Base-by-base conservation (phyloP, 2,113 vertebrate species). In the Anser brachyrhynchus region DNA sequence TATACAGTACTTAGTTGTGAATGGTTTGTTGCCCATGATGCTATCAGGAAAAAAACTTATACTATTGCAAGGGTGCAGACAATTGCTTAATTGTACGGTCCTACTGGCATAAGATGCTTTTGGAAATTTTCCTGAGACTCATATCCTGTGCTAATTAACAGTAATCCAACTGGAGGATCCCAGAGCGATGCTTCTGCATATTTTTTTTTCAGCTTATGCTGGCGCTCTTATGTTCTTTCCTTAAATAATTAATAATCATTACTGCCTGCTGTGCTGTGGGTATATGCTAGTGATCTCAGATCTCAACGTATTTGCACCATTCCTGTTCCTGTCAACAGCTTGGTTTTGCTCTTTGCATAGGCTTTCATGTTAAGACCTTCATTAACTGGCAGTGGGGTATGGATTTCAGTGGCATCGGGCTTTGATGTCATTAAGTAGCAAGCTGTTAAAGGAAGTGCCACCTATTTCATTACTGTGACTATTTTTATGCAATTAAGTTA, bases 211-310 rank as follows among this genome's bases (percentile, higher is more conserved):
- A 85, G 93, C 87, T 95, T 90, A 74, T 82, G 87, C 91, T 84
- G 88, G 91, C 79, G 91, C 87, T 94, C 90, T 96, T 94, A 65
- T 94, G 87, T 96, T 96, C 96, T 96, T 97, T 95, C 95, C 97
- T 97, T 98, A 95, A 98, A 98, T 98, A 97, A 98, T 98, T 98
- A 97, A 98, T 97, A 90, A 94, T 96, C 96, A 91, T 93, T 93
- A 81, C 95, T 96, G 70, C 96, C 97, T 97, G 94, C 96, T 96
- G 88, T 77, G 91, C 89, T 78, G 92, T 64, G 35, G 82, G 91
- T 93, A 92, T 82, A 91, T 91, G 94, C 43, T 90, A 94, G 85
- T 91, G 87, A 92, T 94, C 97, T 96, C 65, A 17, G 94, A 94
- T 97, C 96, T 96, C 96, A 95, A 95, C 90, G 65, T 85, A 86